These are phyloP conservation scores for Meliscaeva auricollis DNA, from an alignment of 2,888 invertebrate genomes.

Conservation along the genomic window DNA sequence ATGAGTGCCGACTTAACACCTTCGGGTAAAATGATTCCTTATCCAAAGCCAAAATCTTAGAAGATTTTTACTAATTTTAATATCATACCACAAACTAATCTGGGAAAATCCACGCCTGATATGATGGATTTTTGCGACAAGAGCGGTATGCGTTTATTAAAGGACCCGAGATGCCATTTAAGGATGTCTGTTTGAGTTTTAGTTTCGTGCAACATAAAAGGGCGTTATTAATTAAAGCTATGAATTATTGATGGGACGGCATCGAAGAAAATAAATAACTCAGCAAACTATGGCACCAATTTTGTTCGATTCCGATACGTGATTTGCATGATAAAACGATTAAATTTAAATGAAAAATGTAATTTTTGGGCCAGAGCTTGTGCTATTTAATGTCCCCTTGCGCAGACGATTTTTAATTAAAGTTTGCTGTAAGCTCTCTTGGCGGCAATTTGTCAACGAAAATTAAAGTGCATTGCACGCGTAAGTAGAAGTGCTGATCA, in stretches of 20 bases:
- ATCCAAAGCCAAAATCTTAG: conserved; percentile 33
- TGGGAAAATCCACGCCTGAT: conserved; percentile 68
- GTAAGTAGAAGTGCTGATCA: conserved; percentile 17
- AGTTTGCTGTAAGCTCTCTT: conserved; percentile 1
- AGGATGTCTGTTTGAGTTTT: conserved; percentile 73
- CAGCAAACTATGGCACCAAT: conserved; percentile 49
- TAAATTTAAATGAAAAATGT: conserved; percentile 14
- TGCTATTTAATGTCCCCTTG: neutral
- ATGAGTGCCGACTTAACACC: conserved; percentile 71
- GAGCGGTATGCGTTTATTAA: conserved; percentile 69
- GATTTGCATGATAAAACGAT: conserved; percentile 46
- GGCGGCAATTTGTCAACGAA: conserved; percentile 51
- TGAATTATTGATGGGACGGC: conserved; percentile 82
- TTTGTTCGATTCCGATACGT: conserved; percentile 33
- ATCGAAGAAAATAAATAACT: conserved; percentile 64
- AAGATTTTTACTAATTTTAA: conserved; percentile 68
- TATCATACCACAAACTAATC: conserved; percentile 66
- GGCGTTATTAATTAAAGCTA: conserved; percentile 84
- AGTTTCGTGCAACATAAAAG: conserved; percentile 73
- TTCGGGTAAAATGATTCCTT: conserved; percentile 53
- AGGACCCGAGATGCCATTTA: conserved; percentile 51
- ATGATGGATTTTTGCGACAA: conserved; percentile 62
- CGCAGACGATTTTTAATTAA: conserved; percentile 9
- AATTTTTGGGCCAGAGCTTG: conserved; percentile 7
- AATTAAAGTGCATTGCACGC: conserved; percentile 21